Conservation (phyloP, 2,888 invertebrate species). For the Eupithecia centaureata region DNA sequence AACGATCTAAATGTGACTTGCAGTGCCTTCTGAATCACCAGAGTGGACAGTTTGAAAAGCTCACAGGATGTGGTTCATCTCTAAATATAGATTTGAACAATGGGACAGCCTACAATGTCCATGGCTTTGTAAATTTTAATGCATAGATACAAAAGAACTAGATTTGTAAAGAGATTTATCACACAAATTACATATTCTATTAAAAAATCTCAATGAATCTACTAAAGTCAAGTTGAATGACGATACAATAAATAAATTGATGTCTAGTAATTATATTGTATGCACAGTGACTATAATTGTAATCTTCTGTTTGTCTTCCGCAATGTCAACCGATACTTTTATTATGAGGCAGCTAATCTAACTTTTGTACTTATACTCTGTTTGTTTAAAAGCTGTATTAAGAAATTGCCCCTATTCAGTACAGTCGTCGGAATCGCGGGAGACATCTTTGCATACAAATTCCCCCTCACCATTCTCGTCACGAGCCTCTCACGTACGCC, state of each 20-base stretch:
- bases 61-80: slow-evolving; percentile 29
- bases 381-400: slow-evolving; percentile 4
- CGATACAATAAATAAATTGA: neutral
- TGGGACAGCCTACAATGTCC: slow-evolving; percentile 13
- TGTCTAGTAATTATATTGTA: neutral
- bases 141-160: neutral
- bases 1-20: neutral
- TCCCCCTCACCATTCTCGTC: slow-evolving; percentile 22
- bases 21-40: neutral
- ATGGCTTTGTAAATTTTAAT: neutral
- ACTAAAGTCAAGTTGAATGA: neutral
- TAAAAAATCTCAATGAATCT: neutral
- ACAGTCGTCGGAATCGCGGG: slow-evolving; percentile 18
- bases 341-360: neutral
- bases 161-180: neutral
- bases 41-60: slow-evolving; percentile 23
- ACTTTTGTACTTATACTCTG: slow-evolving; percentile 1
- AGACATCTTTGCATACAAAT: slow-evolving; percentile 30
- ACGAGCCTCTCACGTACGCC: slow-evolving; percentile 23
- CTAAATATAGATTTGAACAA: slow-evolving; percentile 33
- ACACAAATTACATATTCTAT: neutral
- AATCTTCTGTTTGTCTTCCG: neutral
- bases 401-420: slow-evolving; percentile 8
- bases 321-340: neutral
- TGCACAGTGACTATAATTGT: neutral